Base-by-base conservation (phyloP, 2,888 invertebrate genomes). In the Epiblema foenella region DNA sequence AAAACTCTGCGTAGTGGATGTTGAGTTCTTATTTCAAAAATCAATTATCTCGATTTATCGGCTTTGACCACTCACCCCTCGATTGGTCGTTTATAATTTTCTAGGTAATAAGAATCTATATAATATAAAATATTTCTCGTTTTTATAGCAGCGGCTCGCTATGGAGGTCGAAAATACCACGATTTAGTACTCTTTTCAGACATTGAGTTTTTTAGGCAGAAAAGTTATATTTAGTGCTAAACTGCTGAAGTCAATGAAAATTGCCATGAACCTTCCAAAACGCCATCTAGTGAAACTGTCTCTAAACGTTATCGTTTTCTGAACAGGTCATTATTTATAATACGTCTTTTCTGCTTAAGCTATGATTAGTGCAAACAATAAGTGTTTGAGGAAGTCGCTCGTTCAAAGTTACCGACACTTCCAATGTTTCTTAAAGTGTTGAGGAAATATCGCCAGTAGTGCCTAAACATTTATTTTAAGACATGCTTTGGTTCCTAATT, bases 91-190 rank as follows among this genome's bases (percentile, higher is more conserved):
- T 12, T 15, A 46, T n/a, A 46, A 46, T n/a, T n/a, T 42, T 15
- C 42, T 42, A 42, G 42, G 42, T 46, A 84, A 79, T 78, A 79
- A 62, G 68, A 74, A 73, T 70, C 74, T 77, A 77, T 80, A 80
- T 75, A 84, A 77, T 80, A 80, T 75, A 84, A 79, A 81, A 80
- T 81, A 77, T 76, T 73, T 74, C 56, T 29, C 52, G 60, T 69
- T 75, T 71, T 75, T 72, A 74, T 74, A 75, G 46, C 60, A 63
- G 64, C 66, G 72, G 57, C 69, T 69, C 57, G 58, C 33, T 64
- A 70, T 54, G 52, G 52, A 17, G n/a, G 15, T 20, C 2, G 11
- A 11, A 46, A 39, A 46, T 49, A 24, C 51, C 11, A 51, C 18
- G 9, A 51, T 9, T 9, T 49, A 49, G n/a, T 18, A 9, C n/a